Conservation (phyloP, 2,888 invertebrate genomes). For the Drosophila anomalipes region DNA sequence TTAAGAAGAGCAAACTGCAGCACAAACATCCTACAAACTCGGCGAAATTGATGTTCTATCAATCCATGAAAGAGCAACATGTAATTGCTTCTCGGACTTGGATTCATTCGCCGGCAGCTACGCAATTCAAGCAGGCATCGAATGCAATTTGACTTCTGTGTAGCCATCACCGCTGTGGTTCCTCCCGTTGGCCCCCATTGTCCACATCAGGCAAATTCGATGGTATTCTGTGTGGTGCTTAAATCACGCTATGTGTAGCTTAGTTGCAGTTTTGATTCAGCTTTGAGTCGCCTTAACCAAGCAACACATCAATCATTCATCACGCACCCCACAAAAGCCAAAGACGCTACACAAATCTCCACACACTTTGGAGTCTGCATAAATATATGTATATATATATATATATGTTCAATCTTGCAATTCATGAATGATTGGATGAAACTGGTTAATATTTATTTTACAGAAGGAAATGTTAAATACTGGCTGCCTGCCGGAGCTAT, state of each 20-base stretch:
- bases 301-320: conserved; percentile 79
- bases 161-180: conserved; percentile 68
- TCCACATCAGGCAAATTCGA: conserved; percentile 18
- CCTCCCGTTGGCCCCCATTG: conserved; percentile 18
- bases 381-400: conserved; percentile 1
- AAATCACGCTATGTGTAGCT: conserved; percentile 79
- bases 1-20: conserved; percentile 3
- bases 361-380: conserved; percentile 6
- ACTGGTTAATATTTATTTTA: not conserved
- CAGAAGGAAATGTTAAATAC: not conserved
- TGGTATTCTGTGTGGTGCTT: conserved; percentile 65
- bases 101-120: conserved; percentile 58
- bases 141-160: conserved; percentile 83
- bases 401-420: not conserved
- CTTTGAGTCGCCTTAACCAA: conserved; percentile 72
- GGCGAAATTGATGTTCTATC: conserved; percentile 48
- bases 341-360: conserved; percentile 38
- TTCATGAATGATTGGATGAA: not conserved
- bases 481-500: not conserved
- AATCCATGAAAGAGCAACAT: conserved; percentile 39
- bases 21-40: conserved; percentile 8
- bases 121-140: conserved; percentile 61
- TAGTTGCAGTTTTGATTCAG: conserved; percentile 77
- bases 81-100: conserved; percentile 68
- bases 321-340: conserved; percentile 61